Base-by-base conservation (phyloP, 2,888 invertebrate genomes). In the Chrysopilus asiliformis region DNA sequence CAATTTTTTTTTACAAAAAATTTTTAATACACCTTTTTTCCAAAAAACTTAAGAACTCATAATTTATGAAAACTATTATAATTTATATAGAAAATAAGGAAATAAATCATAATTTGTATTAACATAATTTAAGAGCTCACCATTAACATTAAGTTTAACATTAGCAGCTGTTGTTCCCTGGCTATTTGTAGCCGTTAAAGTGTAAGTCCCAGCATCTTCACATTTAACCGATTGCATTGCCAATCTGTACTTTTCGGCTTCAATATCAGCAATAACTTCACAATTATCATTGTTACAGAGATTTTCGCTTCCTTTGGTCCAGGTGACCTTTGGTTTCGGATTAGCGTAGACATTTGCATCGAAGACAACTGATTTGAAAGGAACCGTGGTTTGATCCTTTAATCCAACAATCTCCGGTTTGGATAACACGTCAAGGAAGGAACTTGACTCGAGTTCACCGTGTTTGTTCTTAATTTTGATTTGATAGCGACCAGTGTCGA, bases 291-390 rank as follows among this genome's bases (percentile, higher is more conserved):
- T 58, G 37, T 63, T 63, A 45, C 57, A 57, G 2, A 64, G 50
- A 40, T 64, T 63, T 40, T 60, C 60, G 40, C 55, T 58, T 12
- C 56, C 58, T 7, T 57, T 50, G 1, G 58, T 59, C 91, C 93
- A 95, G 48, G 80, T 74, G 2, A 97, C 75, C 46, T 80, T 80
- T 2, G 95, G 89, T 44, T 79, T 74, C 0, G 97, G 97, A 60
- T 89, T 89, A 16, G 93, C 90, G 49, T 79, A 77, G 2, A 95
- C 76, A 27, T 79, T 72, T 22, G 82, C 84, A 48, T 81, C 75
- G 56, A 95, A 79, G 42, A 75, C 74, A 16, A 82, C 77, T 18
- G 78, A 72, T 49, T 86, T 82, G 36, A 77, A 84, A 2, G 87
- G 86, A 40, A 77, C 71, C 2, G 77, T 76, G 16, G 70, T 72